Conservation (phyloP, 2,888 invertebrate genomes). For the Rhyacophila evoluta region DNA sequence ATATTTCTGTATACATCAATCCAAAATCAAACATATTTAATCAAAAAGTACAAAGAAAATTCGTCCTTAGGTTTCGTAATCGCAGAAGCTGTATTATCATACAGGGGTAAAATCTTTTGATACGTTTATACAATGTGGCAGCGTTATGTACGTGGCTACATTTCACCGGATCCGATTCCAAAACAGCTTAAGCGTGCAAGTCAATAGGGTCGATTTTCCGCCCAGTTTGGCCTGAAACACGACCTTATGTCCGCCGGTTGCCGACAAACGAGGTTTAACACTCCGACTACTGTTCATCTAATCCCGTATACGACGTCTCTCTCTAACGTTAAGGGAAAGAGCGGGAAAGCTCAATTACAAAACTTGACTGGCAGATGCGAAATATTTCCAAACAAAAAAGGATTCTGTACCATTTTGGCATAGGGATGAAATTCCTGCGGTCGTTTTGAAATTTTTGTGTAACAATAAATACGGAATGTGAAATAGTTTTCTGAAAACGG, state of each 20-base stretch:
- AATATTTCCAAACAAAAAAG: slow-evolving; percentile 28
- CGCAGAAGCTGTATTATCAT: slow-evolving; percentile 7
- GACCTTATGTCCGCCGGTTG: slow-evolving; percentile 38
- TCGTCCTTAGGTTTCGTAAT: not conserved
- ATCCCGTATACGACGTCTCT: slow-evolving; percentile 48
- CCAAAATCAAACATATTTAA: slow-evolving; percentile 27
- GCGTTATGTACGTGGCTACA: slow-evolving; percentile 44
- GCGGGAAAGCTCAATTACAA: slow-evolving; percentile 50
- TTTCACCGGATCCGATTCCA: slow-evolving; percentile 36
- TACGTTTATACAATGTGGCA: slow-evolving; percentile 6
- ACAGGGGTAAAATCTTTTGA: not conserved
- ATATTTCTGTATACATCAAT: slow-evolving; percentile 40
- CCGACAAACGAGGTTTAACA: slow-evolving; percentile 38
- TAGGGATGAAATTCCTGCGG: slow-evolving; percentile 3
- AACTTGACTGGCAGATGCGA: slow-evolving; percentile 46
- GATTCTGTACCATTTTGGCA: not conserved
- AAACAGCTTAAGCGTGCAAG: slow-evolving; percentile 38
- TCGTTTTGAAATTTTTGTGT: slow-evolving; percentile 35
- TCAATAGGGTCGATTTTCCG: slow-evolving; percentile 44
- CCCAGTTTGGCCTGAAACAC: slow-evolving; percentile 23
- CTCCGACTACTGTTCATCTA: slow-evolving; percentile 53
- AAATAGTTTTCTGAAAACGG: slow-evolving; percentile 48
- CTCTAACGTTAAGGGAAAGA: slow-evolving; percentile 34
- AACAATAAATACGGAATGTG: slow-evolving; percentile 53
- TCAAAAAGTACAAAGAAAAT: slow-evolving; percentile 19